Conservation (phyloP, 2,797 vertebrate species). For the Echeneis naucrates region DNA sequence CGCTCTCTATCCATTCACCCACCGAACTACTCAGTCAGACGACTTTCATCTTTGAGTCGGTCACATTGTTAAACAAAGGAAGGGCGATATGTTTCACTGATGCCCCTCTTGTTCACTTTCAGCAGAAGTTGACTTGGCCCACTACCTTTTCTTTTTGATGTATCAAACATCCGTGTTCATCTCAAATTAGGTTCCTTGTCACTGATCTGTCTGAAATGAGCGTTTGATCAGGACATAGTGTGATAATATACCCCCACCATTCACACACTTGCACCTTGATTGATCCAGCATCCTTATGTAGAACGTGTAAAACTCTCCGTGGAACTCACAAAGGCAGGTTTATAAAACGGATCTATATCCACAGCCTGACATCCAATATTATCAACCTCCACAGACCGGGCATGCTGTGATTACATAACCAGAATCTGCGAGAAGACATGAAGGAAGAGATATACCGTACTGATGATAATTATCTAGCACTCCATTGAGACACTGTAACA, state of each 20-base stretch:
- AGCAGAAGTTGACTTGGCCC: not conserved
- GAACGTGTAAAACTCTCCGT: slow-evolving; percentile 26
- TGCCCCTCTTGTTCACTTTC: slow-evolving; percentile 17
- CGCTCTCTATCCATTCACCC: slow-evolving; percentile 5
- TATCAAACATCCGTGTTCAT: slow-evolving; percentile 7
- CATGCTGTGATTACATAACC: slow-evolving; percentile 75
- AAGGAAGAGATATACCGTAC: slow-evolving; percentile 53
- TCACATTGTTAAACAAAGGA: slow-evolving; percentile 19
- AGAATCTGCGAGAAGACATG: slow-evolving; percentile 65
- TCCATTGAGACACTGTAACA: slow-evolving; percentile 35
- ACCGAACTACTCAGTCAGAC: not conserved
- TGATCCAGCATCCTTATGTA: slow-evolving; percentile 46
- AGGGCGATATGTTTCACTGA: not conserved
- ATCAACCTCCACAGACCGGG: slow-evolving; percentile 74
- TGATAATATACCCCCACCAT: not conserved
- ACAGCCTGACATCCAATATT: slow-evolving; percentile 67
- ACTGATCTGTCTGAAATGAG: slow-evolving; percentile 14
- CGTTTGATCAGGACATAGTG: slow-evolving; percentile 17
- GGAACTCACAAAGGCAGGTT: slow-evolving; percentile 46
- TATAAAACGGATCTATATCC: slow-evolving; percentile 63
- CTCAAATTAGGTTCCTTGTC: slow-evolving; percentile 15
- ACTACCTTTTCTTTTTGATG: slow-evolving; percentile 20
- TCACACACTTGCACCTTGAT: slow-evolving; percentile 17
- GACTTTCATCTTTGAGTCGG: slow-evolving; percentile 16
- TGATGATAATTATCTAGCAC: slow-evolving; percentile 64